Evolutionary conservation across 2,113 vertebrate species (phyloP), one percentile per base, ranked within the genome.

Genomic region (Formicarius rufipectus): DNA sequence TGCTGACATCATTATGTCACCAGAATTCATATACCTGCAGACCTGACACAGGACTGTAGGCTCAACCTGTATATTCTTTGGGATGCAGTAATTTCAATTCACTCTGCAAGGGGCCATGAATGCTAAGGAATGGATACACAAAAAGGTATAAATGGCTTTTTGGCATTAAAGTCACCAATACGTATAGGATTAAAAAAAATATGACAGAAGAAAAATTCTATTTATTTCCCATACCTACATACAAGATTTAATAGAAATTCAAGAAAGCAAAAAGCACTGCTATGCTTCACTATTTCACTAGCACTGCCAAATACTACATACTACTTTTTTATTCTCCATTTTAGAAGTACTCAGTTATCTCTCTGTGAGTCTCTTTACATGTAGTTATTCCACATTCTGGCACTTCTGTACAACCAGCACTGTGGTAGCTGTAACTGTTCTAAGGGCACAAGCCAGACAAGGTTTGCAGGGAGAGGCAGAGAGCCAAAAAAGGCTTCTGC

Each of bases 381-480:
- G 27, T 0, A 64, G 72, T 42, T 81, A 60, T 71, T 90, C 86
- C 64, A 72, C 1, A 0, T 78, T 85, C 64, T 81, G 58, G 60
- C 69, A 84, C 58, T 95, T 84, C 79, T 74, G 33, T 53, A 72
- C 6, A 21, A 86, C 87, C 8, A 87, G 83, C 73, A 63, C 52
- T 2, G 20, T 71, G 80, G 80, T 44, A 76, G 92, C 67, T 31
- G 5, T 44, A 90, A 56, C 62, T 89, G 62, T 52, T 80, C 75
- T 77, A 78, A 81, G 80, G 94, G 80, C 84, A 93, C 15, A 91
- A 93, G 69, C 72, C 86, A 93, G 60, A 63, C 64, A 63, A 86
- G 86, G 80, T 89, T 95, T 91, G 91, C 83, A 92, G 52, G 31
- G 49, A 97, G 55, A 92, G 86, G 83, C 93, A 93, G 80, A 66